Base-by-base conservation (phyloP, 2,797 vertebrate species). In the Leptatherina wallacei region DNA sequence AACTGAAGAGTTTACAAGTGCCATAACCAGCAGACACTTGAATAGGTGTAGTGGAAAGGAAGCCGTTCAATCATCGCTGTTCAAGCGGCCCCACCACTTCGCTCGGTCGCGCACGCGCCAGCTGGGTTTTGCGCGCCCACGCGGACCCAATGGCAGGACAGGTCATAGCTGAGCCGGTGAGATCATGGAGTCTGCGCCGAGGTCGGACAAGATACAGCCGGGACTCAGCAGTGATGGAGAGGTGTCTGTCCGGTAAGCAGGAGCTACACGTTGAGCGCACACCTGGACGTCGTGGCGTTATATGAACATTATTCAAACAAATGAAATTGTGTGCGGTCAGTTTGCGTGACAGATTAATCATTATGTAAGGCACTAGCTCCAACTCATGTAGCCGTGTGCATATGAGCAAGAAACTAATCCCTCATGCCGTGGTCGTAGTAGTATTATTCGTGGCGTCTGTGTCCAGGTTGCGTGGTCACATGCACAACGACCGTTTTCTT, bases 291-390 rank as follows among this genome's bases (percentile, higher is more conserved):
- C 16, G 36, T 55, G 52, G 27, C 65, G 44, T 54, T 40, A 24
- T 59, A 40, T 24, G 30, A 33, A 54, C 69, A 24, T 38, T 22
- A 54, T 71, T 70, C 1, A 22, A 73, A 86, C 58, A 78, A 76
- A 77, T 33, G 12, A 56, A 85, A 83, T 66, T 65, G 55, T 56
- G 57, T 55, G 58, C 64, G 78, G 59, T 58, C 62, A 75, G 65
- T 88, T 80, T 77, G 72, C 71, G 69, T 14, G 65, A 59, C 77
- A 89, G 91, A 89, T 92, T 92, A 92, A 85, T 89, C 82, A 88
- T 94, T 94, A 94, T 93, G 87, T 94, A 93, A 94, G 86, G 80
- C 57, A 85, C 71, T 24, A 70, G 82, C 86, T 80, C 57, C 59
- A 86, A 91, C 82, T 87, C 90, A 70, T 90, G 79, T 73, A 86